These are phyloP conservation scores for Chaenogobius annularis DNA, from an alignment of 2,113 vertebrate genomes.

Conservation along the genomic window DNA sequence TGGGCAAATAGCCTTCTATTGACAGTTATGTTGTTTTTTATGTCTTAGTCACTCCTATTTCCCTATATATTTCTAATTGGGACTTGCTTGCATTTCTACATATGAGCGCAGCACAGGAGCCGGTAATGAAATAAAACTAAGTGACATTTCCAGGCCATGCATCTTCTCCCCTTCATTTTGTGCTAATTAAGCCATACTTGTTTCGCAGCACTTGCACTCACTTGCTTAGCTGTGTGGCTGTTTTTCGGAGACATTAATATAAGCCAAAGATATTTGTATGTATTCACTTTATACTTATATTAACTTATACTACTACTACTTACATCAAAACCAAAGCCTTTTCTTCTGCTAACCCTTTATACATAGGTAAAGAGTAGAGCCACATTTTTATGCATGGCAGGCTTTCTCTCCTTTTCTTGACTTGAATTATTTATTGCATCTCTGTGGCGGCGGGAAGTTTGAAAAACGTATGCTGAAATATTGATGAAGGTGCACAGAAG, in stretches of 20 bases:
- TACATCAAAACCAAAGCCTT: background rate
- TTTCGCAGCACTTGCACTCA: constrained; percentile 2
- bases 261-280: background rate
- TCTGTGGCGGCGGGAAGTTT: constrained; percentile 70
- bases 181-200: constrained; percentile 4
- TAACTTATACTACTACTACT: too few species aligned
- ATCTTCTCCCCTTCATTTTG: constrained; percentile 2
- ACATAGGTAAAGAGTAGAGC: constrained; percentile 38
- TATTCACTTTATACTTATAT: background rate
- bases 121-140: background rate
- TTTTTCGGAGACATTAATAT: background rate
- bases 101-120: background rate
- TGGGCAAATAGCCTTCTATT: background rate
- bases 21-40: background rate
- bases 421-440: constrained; percentile 78
- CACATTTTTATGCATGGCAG: constrained; percentile 60
- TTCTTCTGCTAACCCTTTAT: constrained; percentile 23
- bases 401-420: constrained; percentile 63
- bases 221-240: background rate
- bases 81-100: background rate
- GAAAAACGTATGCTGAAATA: constrained; percentile 80
- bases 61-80: background rate
- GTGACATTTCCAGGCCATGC: constrained; percentile 8
- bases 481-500: constrained; percentile 79
- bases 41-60: background rate